Conservation (phyloP, 2,797 vertebrate genomes). For the Manis pentadactyla region DNA sequence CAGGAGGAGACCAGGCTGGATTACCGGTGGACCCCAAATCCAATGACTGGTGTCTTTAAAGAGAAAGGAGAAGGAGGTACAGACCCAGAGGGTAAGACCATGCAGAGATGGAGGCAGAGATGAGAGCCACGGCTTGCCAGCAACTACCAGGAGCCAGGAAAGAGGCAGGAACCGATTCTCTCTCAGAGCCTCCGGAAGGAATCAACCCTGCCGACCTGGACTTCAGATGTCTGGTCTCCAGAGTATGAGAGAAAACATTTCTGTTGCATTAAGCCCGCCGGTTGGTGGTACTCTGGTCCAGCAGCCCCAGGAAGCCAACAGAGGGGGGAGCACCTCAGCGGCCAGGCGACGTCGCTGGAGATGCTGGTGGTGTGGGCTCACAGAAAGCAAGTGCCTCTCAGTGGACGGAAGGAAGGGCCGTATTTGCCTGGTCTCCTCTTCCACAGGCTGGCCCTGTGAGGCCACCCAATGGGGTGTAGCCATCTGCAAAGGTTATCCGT, state of each 20-base stretch:
- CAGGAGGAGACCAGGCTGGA: background rate
- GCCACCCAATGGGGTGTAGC: accelerated
- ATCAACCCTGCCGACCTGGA: background rate
- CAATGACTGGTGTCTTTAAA: background rate
- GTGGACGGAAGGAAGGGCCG: no score
- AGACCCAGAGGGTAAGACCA: background rate
- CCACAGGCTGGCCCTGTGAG: background rate
- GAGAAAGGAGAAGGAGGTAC: background rate
- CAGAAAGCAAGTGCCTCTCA: background rate
- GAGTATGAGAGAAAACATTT: background rate
- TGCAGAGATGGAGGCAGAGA: background rate
- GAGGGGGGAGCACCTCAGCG: accelerated
- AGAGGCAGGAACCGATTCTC: background rate
- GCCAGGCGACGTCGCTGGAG: no score
- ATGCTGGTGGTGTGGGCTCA: accelerated
- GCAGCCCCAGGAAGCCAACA: background rate
- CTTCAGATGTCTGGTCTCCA: background rate
- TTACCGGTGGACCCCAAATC: background rate
- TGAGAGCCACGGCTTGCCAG: no score
- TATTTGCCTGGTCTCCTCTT: background rate
- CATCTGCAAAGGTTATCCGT: background rate
- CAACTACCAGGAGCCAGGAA: background rate
- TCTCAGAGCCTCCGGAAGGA: background rate
- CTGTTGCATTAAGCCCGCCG: accelerated
- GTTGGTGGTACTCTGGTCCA: background rate